These are phyloP conservation scores for Cenopis cana DNA, from an alignment of 2,888 invertebrate species.

Conservation along the genomic window DNA sequence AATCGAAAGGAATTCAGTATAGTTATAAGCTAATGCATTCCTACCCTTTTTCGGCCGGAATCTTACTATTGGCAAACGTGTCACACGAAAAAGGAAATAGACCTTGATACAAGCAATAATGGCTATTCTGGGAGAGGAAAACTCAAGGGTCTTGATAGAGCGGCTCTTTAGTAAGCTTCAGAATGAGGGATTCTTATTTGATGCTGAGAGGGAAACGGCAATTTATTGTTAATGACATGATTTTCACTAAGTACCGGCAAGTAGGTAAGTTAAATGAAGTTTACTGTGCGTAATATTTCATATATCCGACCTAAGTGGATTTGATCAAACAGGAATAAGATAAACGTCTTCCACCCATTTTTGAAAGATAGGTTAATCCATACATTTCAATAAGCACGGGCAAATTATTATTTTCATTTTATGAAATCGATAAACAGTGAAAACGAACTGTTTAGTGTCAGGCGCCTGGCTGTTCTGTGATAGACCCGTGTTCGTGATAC, in stretches of 20 bases:
- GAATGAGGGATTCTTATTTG: neutral
- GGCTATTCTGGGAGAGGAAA: slow-evolving; percentile 32
- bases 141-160: slow-evolving; percentile 2
- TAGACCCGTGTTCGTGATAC: neutral
- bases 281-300: no score
- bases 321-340: no score
- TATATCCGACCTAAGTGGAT: no score
- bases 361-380: no score
- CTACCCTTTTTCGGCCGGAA: neutral
- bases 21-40: neutral
- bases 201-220: neutral
- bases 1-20: neutral
- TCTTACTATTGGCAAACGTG: slow-evolving; percentile 7
- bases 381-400: no score
- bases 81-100: slow-evolving; percentile 19
- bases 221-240: neutral
- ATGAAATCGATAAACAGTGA: no score
- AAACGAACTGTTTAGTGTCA: no score
- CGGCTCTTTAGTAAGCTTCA: neutral
- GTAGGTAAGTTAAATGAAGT: no score
- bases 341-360: no score
- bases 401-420: no score
- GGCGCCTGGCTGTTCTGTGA: neutral
- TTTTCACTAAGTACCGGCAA: slow-evolving; percentile 2
- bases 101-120: slow-evolving; percentile 17